Evolutionary conservation across 2,888 invertebrate species (phyloP), one percentile per base, ranked within the genome.

Genomic region (Lapara coniferarum): DNA sequence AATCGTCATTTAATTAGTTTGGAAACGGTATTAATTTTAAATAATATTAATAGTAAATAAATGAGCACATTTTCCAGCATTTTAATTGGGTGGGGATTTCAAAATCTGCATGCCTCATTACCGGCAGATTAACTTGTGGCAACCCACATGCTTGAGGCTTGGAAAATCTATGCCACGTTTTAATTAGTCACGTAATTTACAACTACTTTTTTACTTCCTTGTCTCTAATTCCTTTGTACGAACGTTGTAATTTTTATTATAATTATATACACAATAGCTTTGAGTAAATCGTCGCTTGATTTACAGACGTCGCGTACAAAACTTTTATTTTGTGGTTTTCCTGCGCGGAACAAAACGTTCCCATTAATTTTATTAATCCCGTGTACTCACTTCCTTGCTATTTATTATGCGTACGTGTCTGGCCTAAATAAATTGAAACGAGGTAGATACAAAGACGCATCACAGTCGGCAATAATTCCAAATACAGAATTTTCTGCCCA

Each of bases 311-410:
- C 16, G 52, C 37, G 66, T 30, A 52, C 30, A 30, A 30, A 52
- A 53, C 30, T 30, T 66, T 53, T 52, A 51, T 66, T 66, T 37
- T 4, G 30, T 68, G 14, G 58, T 46, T 57, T 69, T 69, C 66
- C 53, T 55, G 49, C 19, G 55, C 46, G 14, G 44, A 66, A 69
- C 53, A 63, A 49, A 69, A 44, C 53, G 49, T 52, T 19, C 10
- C 53, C 63, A 69, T 66, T 69, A 69, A 69, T 69, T 59, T 59
- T 59, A 69, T 69, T 69, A 69, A 63, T 63, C 30, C 68, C 44
- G 59, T 58, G 30, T 51, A 13, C 59, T 44, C 44, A 58, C 63
- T 44, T 63, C 59, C 53, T 56, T 37, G 52, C 69, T 30, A 53
- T 53, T 55, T 69, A 66, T 69, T 53, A 46, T 44, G 52, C 53